These are phyloP conservation scores for Coenobita brevimanus DNA, from an alignment of 1,140 invertebrate species.

Conservation along the genomic window DNA sequence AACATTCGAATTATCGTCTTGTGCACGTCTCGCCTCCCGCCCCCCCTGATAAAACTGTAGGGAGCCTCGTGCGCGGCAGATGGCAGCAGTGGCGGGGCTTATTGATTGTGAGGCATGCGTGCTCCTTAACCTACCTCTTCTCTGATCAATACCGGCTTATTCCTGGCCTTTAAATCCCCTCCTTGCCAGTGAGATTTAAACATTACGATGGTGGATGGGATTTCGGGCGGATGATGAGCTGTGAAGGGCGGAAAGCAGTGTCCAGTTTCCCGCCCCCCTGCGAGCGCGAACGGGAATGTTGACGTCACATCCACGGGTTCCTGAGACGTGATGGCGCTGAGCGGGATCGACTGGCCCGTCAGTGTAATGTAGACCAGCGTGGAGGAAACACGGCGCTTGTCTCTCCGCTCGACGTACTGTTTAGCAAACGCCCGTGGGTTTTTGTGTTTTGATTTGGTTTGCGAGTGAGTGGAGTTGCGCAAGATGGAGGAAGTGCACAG, in stretches of 20 bases:
- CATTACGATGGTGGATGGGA: too few species aligned
- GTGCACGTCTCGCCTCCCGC: too few species aligned
- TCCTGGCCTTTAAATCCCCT: constrained; percentile 2
- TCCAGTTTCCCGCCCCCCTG: constrained; percentile 50
- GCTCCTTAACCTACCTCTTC: constrained; percentile 19
- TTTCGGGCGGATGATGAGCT: too few species aligned
- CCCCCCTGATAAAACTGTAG: constrained; percentile 24
- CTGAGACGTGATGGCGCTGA: constrained; percentile 61
- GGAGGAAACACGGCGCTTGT: constrained; percentile 51
- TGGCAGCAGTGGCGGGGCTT: constrained; percentile 20
- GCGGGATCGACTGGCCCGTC: constrained; percentile 11
- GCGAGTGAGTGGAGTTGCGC: constrained; percentile 17
- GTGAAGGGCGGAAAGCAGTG: not conserved
- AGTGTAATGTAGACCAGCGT: constrained; percentile 67
- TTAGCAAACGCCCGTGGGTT: constrained; percentile 29
- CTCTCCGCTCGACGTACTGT: constrained; percentile 35
- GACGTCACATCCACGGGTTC: constrained; percentile 56
- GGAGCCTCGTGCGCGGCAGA: constrained; percentile 17
- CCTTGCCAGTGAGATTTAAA: not conserved
- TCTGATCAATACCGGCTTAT: constrained; percentile 45
- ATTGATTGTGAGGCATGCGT: constrained; percentile 40
- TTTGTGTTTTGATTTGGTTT: constrained; percentile 9
- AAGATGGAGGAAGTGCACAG: constrained; percentile 49
- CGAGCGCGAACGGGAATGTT: constrained; percentile 63
- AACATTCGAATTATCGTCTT: constrained; percentile 14